A percentile compares a stretch with the other conserved stretches of the same genome.
Evolutionary conservation across 2,888 invertebrate species (phyloP).

Genomic region (Harpagoxenus sublaevis): DNA sequence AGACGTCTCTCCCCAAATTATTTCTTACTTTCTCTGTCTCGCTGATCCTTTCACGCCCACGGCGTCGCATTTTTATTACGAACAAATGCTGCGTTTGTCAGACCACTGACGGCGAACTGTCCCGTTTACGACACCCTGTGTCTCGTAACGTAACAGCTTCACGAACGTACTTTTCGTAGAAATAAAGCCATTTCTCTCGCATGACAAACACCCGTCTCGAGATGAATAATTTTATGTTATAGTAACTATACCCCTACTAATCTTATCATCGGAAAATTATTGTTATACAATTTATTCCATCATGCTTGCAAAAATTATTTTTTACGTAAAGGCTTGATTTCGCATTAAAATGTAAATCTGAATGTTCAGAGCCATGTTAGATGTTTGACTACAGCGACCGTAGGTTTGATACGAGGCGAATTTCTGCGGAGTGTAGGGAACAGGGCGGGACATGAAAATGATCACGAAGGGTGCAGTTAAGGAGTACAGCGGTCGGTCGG

Average conservation of each 20-base stretch:
- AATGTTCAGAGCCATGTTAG: conserved; percentile 8
- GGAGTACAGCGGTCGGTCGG: conserved; percentile 42
- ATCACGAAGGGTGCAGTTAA: conserved; percentile 26
- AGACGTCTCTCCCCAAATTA: conserved; percentile 69
- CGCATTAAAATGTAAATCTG: neutral
- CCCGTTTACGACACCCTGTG: neutral
- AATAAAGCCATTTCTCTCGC: conserved; percentile 1
- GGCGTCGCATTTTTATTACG: conserved; percentile 37
- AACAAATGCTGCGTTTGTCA: conserved; percentile 38
- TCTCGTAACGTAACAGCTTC: conserved; percentile 28
- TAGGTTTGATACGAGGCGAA: conserved; percentile 62
- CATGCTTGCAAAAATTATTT: neutral
- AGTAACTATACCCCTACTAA: neutral
- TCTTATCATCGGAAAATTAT: neutral
- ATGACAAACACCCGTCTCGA: neutral
- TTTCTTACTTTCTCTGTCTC: conserved; percentile 59
- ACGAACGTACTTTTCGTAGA: neutral
- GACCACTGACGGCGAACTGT: conserved; percentile 12
- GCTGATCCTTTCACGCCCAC: conserved; percentile 52
- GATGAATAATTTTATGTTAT: neutral
- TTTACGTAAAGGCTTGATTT: neutral
- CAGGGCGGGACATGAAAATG: conserved; percentile 30
- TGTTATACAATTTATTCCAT: neutral
- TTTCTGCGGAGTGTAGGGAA: conserved; percentile 29
- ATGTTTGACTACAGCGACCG: conserved; percentile 1